phyloP scores from a whole-genome alignment of 2,113 vertebrate genomes.

The Misgurnus mizolepis region DNA sequence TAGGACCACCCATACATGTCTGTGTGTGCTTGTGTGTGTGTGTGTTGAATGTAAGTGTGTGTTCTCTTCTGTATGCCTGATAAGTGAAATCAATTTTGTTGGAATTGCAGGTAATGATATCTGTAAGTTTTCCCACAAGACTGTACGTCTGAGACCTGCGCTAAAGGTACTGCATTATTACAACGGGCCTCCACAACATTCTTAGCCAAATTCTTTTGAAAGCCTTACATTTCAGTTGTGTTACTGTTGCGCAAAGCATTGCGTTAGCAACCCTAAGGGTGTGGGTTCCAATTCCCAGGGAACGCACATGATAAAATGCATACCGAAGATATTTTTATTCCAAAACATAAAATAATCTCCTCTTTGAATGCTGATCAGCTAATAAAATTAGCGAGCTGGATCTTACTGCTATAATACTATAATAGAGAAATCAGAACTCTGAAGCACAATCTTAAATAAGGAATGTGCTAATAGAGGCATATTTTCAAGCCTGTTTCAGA shows the following conservation, averaged over 20 bases:
- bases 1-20: constrained; percentile 43
- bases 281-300: no score
- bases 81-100: not conserved
- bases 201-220: not conserved
- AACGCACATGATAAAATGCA: no score
- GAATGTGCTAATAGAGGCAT: no score
- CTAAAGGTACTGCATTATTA: not conserved
- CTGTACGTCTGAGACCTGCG: not conserved
- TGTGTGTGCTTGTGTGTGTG: not conserved
- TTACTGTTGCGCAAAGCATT: no score
- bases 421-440: no score
- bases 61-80: not conserved
- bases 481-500: not conserved
- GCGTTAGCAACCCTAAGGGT: no score
- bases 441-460: no score
- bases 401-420: no score
- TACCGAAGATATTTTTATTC: no score
- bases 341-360: no score
- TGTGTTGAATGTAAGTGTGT: not conserved
- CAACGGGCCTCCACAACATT: not conserved
- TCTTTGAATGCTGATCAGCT: no score
- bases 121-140: not conserved
- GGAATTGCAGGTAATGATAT: not conserved
- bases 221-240: not conserved
- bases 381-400: no score